These are phyloP conservation scores for Ichneumoninae sp. DNA, from an alignment of 2,888 invertebrate species.

Conservation along the genomic window DNA sequence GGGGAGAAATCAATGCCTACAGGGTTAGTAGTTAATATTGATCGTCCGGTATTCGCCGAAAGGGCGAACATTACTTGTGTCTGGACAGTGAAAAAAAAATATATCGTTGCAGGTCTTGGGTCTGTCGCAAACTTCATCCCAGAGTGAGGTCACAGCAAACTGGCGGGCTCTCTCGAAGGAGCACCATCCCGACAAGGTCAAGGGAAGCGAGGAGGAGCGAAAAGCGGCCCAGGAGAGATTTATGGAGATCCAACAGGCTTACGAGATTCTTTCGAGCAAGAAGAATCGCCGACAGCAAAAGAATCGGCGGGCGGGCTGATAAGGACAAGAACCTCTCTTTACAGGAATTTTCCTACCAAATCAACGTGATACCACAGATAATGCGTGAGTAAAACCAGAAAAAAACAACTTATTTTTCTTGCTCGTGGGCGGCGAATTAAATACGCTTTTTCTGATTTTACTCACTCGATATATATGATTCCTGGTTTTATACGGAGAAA, in stretches of 20 bases:
- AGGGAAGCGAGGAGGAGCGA: conserved; percentile 88
- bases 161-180: conserved; percentile 94
- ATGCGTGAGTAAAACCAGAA: neutral
- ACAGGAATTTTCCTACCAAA: neutral
- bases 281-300: conserved; percentile 90
- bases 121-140: conserved; percentile 91
- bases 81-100: too few species aligned
- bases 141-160: conserved; percentile 92
- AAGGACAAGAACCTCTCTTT: neutral
- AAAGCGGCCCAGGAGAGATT: conserved; percentile 92
- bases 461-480: neutral
- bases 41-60: neutral
- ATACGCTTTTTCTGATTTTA: neutral
- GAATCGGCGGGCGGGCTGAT: conserved; percentile 88
- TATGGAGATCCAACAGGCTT: conserved; percentile 97
- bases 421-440: neutral
- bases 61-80: too few species aligned
- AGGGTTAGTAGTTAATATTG: conserved; percentile 86
- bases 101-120: conserved; percentile 88
- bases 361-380: conserved; percentile 6
- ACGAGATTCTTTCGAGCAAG: conserved; percentile 94
- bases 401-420: neutral
- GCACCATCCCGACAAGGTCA: conserved; percentile 96
- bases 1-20: conserved; percentile 95
- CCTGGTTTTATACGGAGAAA: neutral